Base-by-base conservation (phyloP, 2,888 invertebrate species). In the Andrena trimmerana region DNA sequence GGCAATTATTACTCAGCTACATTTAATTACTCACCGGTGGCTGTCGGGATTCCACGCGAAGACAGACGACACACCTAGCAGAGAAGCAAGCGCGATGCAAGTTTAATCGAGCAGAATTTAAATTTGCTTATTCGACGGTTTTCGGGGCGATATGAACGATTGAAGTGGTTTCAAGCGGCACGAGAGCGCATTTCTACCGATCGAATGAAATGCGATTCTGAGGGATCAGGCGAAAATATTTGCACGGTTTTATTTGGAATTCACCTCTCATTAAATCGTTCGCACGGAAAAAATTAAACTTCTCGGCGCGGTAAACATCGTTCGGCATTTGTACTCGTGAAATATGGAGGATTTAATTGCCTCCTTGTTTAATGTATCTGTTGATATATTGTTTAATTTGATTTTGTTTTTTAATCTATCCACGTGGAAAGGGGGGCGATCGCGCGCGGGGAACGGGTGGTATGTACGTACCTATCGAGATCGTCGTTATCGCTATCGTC, bases 391-490 rank as follows among this genome's bases (percentile, higher is more conserved):
- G 10, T 36, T 36, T 3, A 36, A 36, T 36, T 36, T 13, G 13
- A 13, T 1, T 52, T 52, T 20, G 2, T 7, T 52, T 2, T 20
- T 5, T 33, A 52, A n/a, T 52, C 6, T 52, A n/a, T 13, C 13
- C 42, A 42, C 42, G 42, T 20, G 52, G 13, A 13, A 20, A 16
- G 3, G 13, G 7, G 0, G 16, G 24, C 20, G n/a, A 8, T 16
- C 10, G 27, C n/a, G 0, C 16, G 10, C 5, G 0, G 20, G 36
- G 29, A 36, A 52, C 16, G 36, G 1, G 48, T 24, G 10, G 8
- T 29, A 16, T n/a, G 27, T 86, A 90, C 91, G n/a, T 87, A 91
- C 91, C 87, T 82, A 81, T 79, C 29, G 65, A 62, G 67, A 87
- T 59, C 16, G 76, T 76, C 13, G 77, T 76, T 42, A 86, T 83